phyloP scores from a whole-genome alignment of 92 coral and sea anemone genomes.

The Heteractis magnifica region DNA sequence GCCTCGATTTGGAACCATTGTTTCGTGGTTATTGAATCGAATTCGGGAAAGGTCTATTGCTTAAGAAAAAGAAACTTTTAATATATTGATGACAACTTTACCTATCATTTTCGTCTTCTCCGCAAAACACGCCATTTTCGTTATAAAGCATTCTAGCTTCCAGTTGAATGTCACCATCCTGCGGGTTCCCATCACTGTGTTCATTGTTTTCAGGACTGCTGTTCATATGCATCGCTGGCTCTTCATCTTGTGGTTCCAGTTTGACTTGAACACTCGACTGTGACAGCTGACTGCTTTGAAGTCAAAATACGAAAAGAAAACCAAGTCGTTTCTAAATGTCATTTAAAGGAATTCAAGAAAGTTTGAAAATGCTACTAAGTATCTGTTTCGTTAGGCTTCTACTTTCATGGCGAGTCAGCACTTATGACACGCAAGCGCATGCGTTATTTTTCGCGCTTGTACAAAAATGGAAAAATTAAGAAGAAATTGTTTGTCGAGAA shows the following conservation, averaged over 20 bases:
- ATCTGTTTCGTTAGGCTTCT: constrained; percentile 8
- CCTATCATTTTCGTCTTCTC: constrained; percentile 37
- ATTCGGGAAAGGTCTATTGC: too few species aligned
- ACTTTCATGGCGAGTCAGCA: background rate
- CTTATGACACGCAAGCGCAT: background rate
- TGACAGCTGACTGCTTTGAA: constrained; percentile 79
- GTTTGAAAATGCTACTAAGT: constrained; percentile 6
- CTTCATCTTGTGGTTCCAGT: constrained; percentile 97
- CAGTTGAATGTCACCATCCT: constrained; percentile 23
- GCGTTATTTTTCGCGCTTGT: background rate
- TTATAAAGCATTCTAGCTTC: constrained; percentile 37
- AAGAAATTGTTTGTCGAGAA: background rate
- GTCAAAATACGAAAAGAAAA: constrained; percentile 4
- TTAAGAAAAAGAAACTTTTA: background rate
- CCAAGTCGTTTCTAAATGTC: constrained; percentile 16
- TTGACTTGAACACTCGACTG: constrained; percentile 95
- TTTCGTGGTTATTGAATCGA: too few species aligned
- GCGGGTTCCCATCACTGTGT: constrained; percentile 30
- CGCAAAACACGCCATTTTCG: constrained; percentile 33
- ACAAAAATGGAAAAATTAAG: background rate
- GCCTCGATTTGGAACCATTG: too few species aligned
- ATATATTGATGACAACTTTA: background rate
- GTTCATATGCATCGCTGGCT: constrained; percentile 50
- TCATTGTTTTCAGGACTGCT: constrained; percentile 46
- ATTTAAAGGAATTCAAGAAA: background rate